Conservation (phyloP, 2,113 vertebrate species). For the Casuarius casuarius region DNA sequence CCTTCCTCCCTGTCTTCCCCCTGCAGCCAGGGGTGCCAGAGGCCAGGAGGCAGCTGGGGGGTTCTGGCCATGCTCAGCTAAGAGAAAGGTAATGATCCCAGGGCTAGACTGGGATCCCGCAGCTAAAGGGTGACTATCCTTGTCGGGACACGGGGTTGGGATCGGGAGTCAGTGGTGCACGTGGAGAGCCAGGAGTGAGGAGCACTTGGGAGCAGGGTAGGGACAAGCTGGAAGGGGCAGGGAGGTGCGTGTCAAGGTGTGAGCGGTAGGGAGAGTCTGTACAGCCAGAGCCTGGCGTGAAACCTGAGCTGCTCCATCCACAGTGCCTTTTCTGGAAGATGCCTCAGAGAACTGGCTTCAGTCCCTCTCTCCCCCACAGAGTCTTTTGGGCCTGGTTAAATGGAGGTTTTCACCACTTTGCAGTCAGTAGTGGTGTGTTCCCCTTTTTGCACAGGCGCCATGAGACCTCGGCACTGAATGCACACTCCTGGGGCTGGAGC, state of each 20-base stretch:
- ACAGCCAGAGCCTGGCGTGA: background rate
- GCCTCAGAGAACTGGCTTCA: background rate
- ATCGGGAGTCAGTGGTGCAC: background rate
- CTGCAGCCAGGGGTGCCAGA: background rate
- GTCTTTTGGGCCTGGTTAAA: background rate
- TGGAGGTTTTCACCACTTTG: background rate
- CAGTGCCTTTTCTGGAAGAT: background rate
- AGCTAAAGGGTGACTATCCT: background rate
- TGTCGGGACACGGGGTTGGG: background rate
- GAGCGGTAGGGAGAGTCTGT: background rate
- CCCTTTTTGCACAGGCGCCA: background rate
- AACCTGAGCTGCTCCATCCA: background rate
- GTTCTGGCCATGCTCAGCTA: background rate
- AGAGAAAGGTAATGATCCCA: background rate
- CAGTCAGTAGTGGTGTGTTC: background rate
- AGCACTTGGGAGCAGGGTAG: background rate
- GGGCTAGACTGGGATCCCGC: background rate
- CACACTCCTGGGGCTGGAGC: rapidly evolving
- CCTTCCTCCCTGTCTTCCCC: background rate
- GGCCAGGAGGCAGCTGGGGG: background rate
- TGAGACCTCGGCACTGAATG: background rate
- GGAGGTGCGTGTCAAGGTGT: background rate
- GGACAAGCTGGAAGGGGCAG: background rate
- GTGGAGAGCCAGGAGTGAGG: background rate
- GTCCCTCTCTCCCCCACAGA: background rate